Base-by-base conservation (phyloP, 2,888 invertebrate species). In the Steinernema carpocapsae region DNA sequence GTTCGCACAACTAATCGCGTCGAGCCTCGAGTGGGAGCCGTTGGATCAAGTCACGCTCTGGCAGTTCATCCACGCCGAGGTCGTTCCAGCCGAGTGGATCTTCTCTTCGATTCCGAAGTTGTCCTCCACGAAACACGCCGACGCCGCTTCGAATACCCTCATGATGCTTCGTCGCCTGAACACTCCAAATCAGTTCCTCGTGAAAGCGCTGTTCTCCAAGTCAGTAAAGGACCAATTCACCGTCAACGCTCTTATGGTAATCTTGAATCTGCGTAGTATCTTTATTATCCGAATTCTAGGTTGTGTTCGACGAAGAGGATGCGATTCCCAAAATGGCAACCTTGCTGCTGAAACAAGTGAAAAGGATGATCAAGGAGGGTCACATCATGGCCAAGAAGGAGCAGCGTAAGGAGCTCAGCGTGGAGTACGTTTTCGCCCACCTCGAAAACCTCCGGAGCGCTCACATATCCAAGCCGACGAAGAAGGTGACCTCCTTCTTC, bases 1-100 rank as follows among this genome's bases (percentile, higher is more conserved):
- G 0, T 89, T 90, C 78, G 82, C 89, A 2, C 87, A 88, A 72
- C 85, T 90, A 45, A 80, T 90, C 42, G 89, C 74, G 37, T 92
- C 93, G 56, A 96, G 94, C 86, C 90, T 97, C 74, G 91, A 92
- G 75, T 99, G 97, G 94, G 97, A 97, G 89, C 95, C 96, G 1
- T 94, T 95, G 84, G 97, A 97, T 88, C 97, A 99, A 89, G 93
- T 94, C 88, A 96, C 95, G 88, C 91, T 97, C 64, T 99, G 97
- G 97, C 96, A 97, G 89, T 91, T 99, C 75, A 76, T 82, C 0
- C 77, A 80, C 59, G 78, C 80, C 7, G 82, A 82, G 32, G 77
- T 76, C 19, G 79, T 83, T 19, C 79, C 81, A 0, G 76, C 82
- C 17, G 83, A 83, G 17, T 83, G 82, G 82, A 74, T 82, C 19